Conservation (phyloP, 2,797 vertebrate species). For the Taenioides sp. region DNA sequence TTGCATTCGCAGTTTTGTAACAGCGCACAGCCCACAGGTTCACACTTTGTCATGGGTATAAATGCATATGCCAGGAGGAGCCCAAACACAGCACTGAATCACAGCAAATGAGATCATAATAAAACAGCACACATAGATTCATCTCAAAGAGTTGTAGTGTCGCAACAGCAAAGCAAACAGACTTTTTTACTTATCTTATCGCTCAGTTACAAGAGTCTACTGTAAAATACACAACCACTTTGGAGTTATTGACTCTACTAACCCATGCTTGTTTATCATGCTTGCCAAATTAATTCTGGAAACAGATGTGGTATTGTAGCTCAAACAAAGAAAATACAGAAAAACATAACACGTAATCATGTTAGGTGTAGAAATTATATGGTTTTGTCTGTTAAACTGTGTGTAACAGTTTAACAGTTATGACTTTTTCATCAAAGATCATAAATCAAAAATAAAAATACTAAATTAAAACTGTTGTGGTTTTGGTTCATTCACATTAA, state of each 20-base stretch:
- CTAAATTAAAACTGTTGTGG: too few relatives aligned
- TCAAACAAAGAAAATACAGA: too few relatives aligned
- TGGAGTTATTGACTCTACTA: background rate
- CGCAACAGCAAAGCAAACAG: background rate
- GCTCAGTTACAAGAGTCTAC: background rate
- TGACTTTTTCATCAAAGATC: too few relatives aligned
- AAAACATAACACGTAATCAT: too few relatives aligned
- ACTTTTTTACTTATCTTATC: background rate
- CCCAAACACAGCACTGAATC: slow-evolving; percentile 20
- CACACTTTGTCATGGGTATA: slow-evolving; percentile 9
- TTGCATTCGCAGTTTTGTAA: slow-evolving; percentile 25
- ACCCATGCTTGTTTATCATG: too few relatives aligned
- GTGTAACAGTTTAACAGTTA: too few relatives aligned
- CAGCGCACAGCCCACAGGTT: slow-evolving; percentile 19
- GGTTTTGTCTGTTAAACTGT: too few relatives aligned
- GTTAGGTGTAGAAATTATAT: too few relatives aligned
- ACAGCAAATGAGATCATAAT: slow-evolving; percentile 9
- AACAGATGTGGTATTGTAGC: too few relatives aligned
- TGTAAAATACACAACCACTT: background rate
- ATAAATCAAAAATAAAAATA: too few relatives aligned
- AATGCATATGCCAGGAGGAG: slow-evolving; percentile 13
- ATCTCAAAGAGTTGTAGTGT: background rate
- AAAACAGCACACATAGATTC: slow-evolving; percentile 5
- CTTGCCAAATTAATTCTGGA: too few relatives aligned
- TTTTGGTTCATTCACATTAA: too few relatives aligned